Evolutionary conservation across 2,888 invertebrate species (phyloP).

Genomic region (Synanthedon tipuliformis): DNA sequence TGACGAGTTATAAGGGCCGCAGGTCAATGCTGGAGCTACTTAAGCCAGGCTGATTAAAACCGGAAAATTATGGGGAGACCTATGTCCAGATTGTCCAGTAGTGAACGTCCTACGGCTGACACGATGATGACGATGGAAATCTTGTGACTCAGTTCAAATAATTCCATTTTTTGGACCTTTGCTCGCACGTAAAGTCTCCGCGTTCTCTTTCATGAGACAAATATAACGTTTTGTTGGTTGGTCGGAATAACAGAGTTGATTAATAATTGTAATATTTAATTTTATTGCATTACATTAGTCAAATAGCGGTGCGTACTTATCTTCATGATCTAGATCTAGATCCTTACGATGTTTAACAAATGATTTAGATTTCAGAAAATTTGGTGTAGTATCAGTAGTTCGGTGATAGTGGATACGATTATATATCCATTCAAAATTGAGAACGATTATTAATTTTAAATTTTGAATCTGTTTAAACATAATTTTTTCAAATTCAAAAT

Average conservation of each 20-base stretch:
- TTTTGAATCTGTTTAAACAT: too few species aligned
- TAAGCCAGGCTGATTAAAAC: too few species aligned
- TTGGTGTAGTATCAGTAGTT: too few species aligned
- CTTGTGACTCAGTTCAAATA: too few species aligned
- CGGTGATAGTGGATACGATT: too few species aligned
- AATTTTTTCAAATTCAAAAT: too few species aligned
- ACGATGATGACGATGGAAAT: too few species aligned
- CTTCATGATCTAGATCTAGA: background rate
- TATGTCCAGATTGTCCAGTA: background rate
- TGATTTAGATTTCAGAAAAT: too few species aligned
- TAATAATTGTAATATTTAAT: background rate
- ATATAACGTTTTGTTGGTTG: slow-evolving; percentile 1
- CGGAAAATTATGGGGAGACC: background rate
- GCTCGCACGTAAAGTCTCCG: background rate
- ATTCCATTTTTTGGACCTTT: background rate
- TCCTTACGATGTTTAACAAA: background rate
- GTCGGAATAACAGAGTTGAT: background rate
- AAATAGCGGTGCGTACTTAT: background rate
- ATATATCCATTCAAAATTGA: too few species aligned
- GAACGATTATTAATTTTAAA: too few species aligned
- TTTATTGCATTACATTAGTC: background rate
- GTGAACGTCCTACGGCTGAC: background rate
- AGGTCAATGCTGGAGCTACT: too few species aligned
- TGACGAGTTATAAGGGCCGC: too few species aligned
- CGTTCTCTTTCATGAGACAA: slow-evolving; percentile 2